Evolutionary conservation across 1,140 invertebrate genomes (phyloP), one percentile per base, ranked within the genome.

Genomic region (Formica exsecta): DNA sequence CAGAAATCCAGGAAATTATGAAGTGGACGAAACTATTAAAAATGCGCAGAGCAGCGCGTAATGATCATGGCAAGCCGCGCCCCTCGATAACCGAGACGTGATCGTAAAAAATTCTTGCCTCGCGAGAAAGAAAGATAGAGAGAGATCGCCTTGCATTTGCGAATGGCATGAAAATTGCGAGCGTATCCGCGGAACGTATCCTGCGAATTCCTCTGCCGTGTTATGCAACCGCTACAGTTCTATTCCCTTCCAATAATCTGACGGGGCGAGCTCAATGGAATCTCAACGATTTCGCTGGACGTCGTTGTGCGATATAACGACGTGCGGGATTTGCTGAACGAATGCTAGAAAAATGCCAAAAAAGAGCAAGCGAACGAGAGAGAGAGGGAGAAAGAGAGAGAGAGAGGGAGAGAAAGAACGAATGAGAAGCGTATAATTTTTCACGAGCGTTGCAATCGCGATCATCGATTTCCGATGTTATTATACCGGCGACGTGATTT

Each of bases 381-480:
- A 75, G 48, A 62, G 25, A 36, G n/a, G 16, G 51, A n/a, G 51
- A 59, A 16, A 51, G 44, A 13, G 16, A 32, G 11, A 36, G 13
- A 73, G 57, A 38, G 54, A 61, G 22, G 13, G n/a, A 44, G 13
- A 44, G 57, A 57, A 16, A 13, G 19, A 22, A 11, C 25, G 16
- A 75, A 44, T 9, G 38, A 59, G 64, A 25, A 44, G 25, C 51
- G 8, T 83, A n/a, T 61, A 73, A 81, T 71, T 73, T 73, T 74
- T 83, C 51, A 51, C 48, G 73, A 70, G 68, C 68, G 25, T 51
- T 8, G 66, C 25, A 73, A 61, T 71, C 54, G 75, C 19, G 48
- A 68, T 68, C 25, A 68, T 85, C 75, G 84, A 85, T 77, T 85
- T 85, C 54, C 62, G 51, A 85, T 85, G 64, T 48, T 32, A 85